phyloP scores from a whole-genome alignment of 2,797 vertebrate genomes.

The Halcyon chelicuti region DNA sequence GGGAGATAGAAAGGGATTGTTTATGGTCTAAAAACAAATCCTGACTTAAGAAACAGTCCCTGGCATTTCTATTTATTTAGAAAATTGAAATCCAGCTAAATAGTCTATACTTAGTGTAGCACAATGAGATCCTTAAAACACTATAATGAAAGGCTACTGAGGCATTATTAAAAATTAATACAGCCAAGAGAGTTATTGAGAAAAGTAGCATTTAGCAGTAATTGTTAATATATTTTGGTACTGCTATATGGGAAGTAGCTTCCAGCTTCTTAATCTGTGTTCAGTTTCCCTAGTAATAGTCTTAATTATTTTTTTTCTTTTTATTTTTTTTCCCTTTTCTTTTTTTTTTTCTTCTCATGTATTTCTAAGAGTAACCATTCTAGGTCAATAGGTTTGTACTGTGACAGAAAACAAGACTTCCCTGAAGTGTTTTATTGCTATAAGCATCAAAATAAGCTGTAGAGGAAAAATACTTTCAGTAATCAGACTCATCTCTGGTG shows the following conservation, averaged over 20 bases:
- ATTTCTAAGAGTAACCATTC: background rate
- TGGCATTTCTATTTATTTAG: slow-evolving; percentile 55
- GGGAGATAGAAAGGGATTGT: background rate
- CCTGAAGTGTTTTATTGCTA: background rate
- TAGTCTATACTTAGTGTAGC: background rate
- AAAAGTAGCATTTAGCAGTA: slow-evolving; percentile 40
- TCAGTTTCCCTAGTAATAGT: background rate
- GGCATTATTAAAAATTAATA: slow-evolving; percentile 64
- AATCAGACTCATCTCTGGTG: background rate
- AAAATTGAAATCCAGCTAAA: slow-evolving; percentile 30
- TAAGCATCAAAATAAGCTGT: background rate
- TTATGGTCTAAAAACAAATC: background rate
- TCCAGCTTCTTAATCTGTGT: background rate
- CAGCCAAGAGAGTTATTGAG: slow-evolving; percentile 57
- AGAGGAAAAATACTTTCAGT: background rate
- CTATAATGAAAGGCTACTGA: slow-evolving; percentile 29
- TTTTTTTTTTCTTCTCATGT: background rate
- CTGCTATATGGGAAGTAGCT: background rate
- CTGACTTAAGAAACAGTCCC: background rate
- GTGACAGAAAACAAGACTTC: background rate
- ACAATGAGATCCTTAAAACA: slow-evolving; percentile 51
- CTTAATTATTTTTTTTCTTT: background rate
- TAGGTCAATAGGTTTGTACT: background rate
- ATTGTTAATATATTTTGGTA: slow-evolving; percentile 26
- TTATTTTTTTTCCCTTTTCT: no score